These are phyloP conservation scores for Pitta sordida DNA, from an alignment of 2,113 vertebrate genomes.

Conservation along the genomic window DNA sequence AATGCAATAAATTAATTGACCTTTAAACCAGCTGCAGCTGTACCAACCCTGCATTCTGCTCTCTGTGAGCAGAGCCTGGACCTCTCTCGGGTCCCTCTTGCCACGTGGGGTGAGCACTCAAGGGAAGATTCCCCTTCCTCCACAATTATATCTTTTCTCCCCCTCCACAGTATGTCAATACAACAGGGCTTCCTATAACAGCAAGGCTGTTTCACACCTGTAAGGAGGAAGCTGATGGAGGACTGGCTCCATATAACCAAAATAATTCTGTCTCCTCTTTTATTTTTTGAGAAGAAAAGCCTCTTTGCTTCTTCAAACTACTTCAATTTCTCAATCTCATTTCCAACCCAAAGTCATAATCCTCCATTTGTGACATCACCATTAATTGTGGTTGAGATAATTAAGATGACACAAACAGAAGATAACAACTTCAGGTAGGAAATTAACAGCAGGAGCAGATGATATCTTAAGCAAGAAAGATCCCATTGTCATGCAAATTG, in stretches of 20 bases:
- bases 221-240: background rate
- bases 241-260: background rate
- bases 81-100: background rate
- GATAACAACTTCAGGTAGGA: slow-evolving; percentile 51
- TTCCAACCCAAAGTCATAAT: slow-evolving; percentile 22
- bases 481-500: slow-evolving; percentile 61
- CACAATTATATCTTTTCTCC: background rate
- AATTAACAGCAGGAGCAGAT: slow-evolving; percentile 51
- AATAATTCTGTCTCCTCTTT: background rate
- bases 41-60: background rate
- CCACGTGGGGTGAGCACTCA: background rate
- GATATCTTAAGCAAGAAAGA: slow-evolving; percentile 50
- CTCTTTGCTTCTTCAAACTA: background rate
- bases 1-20: background rate
- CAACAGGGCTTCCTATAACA: background rate
- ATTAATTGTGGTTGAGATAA: slow-evolving; percentile 34
- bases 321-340: background rate
- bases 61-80: background rate
- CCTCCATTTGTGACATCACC: slow-evolving; percentile 23
- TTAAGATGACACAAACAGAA: slow-evolving; percentile 52
- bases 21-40: background rate
- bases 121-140: background rate
- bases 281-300: background rate
- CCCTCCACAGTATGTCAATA: background rate
- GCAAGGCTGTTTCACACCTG: background rate